Conservation (phyloP, 2,797 vertebrate species). For the Sarcoramphus papa region DNA sequence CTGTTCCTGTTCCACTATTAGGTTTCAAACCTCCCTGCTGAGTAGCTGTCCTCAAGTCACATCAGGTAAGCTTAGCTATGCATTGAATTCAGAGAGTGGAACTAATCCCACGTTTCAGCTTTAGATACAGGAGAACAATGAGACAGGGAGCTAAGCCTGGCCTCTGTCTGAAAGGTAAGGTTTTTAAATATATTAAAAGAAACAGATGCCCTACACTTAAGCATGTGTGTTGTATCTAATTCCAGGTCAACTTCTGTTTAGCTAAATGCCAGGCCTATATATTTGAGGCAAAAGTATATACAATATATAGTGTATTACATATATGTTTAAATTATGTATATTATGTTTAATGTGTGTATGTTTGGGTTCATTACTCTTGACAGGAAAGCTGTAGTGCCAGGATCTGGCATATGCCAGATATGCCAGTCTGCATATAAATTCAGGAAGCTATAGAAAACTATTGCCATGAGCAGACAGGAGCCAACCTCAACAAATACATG, state of each 20-base stretch:
- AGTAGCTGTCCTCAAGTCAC: constrained; percentile 65
- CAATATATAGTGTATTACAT: neutral
- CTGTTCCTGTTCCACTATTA: constrained; percentile 75
- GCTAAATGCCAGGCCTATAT: neutral
- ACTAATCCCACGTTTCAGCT: constrained; percentile 45
- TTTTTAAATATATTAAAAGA: neutral
- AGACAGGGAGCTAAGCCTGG: neutral
- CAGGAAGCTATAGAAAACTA: neutral
- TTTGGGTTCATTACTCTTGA: neutral
- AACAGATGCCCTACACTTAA: neutral
- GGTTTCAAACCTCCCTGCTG: constrained; percentile 73
- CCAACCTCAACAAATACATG: neutral
- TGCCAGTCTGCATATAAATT: neutral
- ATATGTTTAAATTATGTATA: neutral
- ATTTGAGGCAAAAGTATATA: neutral
- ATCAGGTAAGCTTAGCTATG: constrained; percentile 67
- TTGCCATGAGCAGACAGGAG: neutral
- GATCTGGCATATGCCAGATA: neutral
- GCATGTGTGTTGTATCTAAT: neutral
- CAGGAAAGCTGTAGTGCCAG: neutral
- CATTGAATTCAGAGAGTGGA: constrained; percentile 53
- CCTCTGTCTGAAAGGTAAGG: neutral
- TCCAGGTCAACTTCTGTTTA: neutral
- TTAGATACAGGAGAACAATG: constrained; percentile 36
- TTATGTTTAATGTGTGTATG: neutral